Conservation (phyloP, 2,888 invertebrate genomes). For the Caenorhabditis sp. region DNA sequence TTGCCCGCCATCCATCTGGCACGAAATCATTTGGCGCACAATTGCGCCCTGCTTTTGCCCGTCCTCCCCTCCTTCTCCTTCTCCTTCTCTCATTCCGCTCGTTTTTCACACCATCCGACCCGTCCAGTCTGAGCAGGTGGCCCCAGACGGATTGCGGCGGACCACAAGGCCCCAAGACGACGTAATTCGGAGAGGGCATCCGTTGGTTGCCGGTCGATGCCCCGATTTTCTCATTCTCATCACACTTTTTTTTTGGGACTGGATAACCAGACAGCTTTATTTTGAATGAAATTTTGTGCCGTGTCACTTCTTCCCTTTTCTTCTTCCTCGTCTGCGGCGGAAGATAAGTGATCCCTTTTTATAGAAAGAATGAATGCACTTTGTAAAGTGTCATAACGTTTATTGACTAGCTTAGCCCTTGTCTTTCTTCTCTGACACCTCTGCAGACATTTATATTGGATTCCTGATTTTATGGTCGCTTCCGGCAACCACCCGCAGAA, state of each 20-base stretch:
- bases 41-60: neutral
- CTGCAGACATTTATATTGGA: conserved; percentile 3
- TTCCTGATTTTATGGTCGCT: conserved; percentile 28
- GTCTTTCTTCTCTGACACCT: conserved; percentile 13
- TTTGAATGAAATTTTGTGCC: neutral
- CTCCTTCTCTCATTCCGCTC: conserved; percentile 22
- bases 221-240: conserved; percentile 34
- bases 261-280: no score
- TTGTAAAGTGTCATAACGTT: conserved; percentile 46
- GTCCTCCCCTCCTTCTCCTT: neutral
- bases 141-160: conserved; percentile 39
- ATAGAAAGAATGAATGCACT: conserved; percentile 15
- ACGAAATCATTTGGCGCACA: conserved; percentile 50
- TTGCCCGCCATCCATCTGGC: conserved; percentile 21
- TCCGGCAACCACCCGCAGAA: conserved; percentile 10
- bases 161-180: conserved; percentile 12
- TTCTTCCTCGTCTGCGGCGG: conserved; percentile 2
- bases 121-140: conserved; percentile 43
- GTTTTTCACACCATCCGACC: conserved; percentile 43
- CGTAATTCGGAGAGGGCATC: conserved; percentile 1
- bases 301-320: neutral
- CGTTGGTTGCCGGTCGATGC: neutral
- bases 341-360: conserved; percentile 10
- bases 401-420: conserved; percentile 38
- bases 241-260: conserved; percentile 32